Percentiles rank a stretch among this genome's conserved stretches.
Conservation (phyloP, 2,113 vertebrate genomes). For the Strix uralensis region DNA sequence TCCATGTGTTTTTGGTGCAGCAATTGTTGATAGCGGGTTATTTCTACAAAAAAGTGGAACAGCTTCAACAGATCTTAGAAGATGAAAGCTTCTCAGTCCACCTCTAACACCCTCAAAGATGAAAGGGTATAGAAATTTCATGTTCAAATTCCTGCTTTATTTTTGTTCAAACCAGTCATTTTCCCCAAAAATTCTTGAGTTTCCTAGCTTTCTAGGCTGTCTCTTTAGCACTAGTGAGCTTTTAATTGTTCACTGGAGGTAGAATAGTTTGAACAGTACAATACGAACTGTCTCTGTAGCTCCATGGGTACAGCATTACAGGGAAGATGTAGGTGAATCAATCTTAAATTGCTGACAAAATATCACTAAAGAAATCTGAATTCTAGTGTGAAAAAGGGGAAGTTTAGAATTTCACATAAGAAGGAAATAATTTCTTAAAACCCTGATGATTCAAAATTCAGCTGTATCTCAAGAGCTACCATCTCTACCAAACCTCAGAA, state of each 20-base stretch:
- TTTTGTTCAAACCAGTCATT: background rate
- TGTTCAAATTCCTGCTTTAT: background rate
- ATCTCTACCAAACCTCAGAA: background rate
- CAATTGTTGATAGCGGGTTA: background rate
- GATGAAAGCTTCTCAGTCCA: background rate
- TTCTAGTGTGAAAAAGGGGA: background rate
- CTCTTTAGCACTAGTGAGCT: background rate
- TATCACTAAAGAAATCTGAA: background rate
- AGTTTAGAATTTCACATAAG: background rate
- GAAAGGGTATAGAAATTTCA: background rate
- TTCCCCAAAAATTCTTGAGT: background rate
- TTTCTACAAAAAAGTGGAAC: background rate
- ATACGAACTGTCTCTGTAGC: background rate
- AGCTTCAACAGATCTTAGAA: background rate
- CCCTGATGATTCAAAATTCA: fast-evolving
- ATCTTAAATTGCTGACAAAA: background rate
- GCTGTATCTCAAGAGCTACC: background rate
- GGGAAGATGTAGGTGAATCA: background rate
- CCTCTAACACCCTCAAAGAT: background rate
- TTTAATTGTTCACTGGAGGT: background rate
- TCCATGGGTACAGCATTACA: background rate
- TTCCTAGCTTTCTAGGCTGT: background rate
- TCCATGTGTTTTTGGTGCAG: background rate
- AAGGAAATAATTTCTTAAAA: background rate
- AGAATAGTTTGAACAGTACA: background rate